phyloP scores from a whole-genome alignment of 2,113 vertebrate species.

The Telmatochromis sp. region DNA sequence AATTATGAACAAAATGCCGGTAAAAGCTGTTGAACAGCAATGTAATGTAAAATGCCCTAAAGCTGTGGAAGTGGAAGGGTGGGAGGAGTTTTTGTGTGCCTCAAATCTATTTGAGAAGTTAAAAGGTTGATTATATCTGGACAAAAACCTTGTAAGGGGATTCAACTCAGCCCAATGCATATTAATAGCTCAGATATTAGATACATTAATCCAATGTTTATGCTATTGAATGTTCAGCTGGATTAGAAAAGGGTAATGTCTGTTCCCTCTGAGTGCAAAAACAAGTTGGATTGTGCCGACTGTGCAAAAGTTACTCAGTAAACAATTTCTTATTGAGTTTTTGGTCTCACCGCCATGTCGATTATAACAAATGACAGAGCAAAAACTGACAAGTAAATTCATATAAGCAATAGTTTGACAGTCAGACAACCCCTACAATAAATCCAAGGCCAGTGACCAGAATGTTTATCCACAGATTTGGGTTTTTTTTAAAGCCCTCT shows the following conservation, averaged over 20 bases:
- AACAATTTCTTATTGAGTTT: not conserved
- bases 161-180: not conserved
- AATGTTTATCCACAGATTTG: not conserved
- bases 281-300: not conserved
- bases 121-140: not conserved
- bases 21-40: not conserved
- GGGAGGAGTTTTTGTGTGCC: not conserved
- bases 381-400: not conserved
- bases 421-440: not conserved
- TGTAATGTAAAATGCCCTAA: constrained; percentile 5
- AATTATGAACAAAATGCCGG: constrained; percentile 13
- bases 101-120: not conserved
- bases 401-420: not conserved
- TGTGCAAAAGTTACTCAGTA: not conserved
- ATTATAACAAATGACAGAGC: not conserved
- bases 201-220: not conserved
- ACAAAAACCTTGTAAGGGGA: not conserved
- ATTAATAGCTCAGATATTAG: not conserved
- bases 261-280: not conserved
- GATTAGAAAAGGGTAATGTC: not conserved
- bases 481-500: not conserved
- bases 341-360: not conserved
- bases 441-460: not conserved
- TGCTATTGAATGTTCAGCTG: not conserved
- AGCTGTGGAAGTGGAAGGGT: not conserved